Base-by-base conservation (phyloP, 2,888 invertebrate genomes). In the Pycnomerus fuliginosus region DNA sequence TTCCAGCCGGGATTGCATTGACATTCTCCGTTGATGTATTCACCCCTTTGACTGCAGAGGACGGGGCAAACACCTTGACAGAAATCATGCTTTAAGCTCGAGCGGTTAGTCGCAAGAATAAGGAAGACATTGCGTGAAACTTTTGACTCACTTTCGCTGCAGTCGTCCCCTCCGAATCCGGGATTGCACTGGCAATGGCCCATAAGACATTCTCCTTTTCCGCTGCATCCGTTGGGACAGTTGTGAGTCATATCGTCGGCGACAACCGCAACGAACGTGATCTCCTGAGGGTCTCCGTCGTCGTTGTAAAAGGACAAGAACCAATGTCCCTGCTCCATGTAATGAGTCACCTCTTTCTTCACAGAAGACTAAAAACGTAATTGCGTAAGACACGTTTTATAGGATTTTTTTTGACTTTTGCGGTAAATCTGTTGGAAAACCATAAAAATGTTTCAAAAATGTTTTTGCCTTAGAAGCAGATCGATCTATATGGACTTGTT, bases 1-100 rank as follows among this genome's bases (percentile, higher is more conserved):
- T 96, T 98, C 96, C 96, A 99, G 30, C 96, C 96, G 2, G 92
- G 90, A 73, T 96, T 94, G 72, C 98, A 99, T 65, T 92, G 90
- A 69, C 98, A 99, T 71, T 91, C 89, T 24, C 98, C 97, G 65
- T 93, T 91, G 58, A 91, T 90, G 72, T 97, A 98, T 69, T 95
- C 91, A 20, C 99, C 99, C 53, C 94, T 87, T 67, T 96, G 96
- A 65, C 89, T 93, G 76, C 99, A 99, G 36, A 99, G 76, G 2
- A 96, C 92, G 33, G 98, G 98, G 67, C 98, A 99, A 23, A 95
- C 90, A 74, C 87, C 91, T 91, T n/a, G n/a, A n/a, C 50, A 37
- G 3, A 10, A 25, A 10, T 51, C 58, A 58, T 58, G 58, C 55
- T 51, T 29, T 12, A 25, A 49, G 44, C 47, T 46, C 51, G 46